Base-by-base conservation (phyloP, 2,797 vertebrate genomes). In the Todus mexicanus region DNA sequence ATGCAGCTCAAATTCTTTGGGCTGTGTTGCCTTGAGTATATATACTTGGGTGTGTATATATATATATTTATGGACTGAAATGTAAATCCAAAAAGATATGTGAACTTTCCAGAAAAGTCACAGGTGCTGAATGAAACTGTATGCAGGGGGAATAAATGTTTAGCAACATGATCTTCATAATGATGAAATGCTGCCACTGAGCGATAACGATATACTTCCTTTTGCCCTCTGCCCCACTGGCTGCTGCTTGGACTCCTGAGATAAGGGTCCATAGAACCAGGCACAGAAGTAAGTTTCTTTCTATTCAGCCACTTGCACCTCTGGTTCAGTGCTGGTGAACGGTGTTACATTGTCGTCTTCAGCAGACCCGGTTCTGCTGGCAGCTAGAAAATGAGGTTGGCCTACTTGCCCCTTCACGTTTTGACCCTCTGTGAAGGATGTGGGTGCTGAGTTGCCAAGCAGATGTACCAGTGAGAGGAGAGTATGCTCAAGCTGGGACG, bases 401-500 rank as follows among this genome's bases (percentile, higher is more conserved):
- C 7, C 26, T 72, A 7, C 43, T 61, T 42, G 37, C 35, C 31
- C 14, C 17, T 66, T 68, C 42, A 45, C 1, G 29, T 25, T 33
- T 25, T 27, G 16, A 27, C 17, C 26, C 12, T 68, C 33, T 42
- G 22, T 63, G 53, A 65, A 68, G 15, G 22, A 45, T 47, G 17
- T 10, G 38, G 23, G 31, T 57, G 37, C 68, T 40, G 37, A 77
- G 61, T 50, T 27, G 33, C 40, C 9, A 6, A 16, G 64, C 27
- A 54, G 23, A 16, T 11, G 17, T 33, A 15, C 42, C 19, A 17
- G 19, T 11, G 27, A 38, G 33, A 71, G 23, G 23, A n/a, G 37
- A 59, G 19, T 31, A 42, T 0, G 3, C 31, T 64, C 7, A 27
- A 40, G 22, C 33, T 47, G 57, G 18, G 23, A 17, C 0, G 3